phyloP scores from a whole-genome alignment of 2,888 invertebrate genomes.

The Sesamia inferens region DNA sequence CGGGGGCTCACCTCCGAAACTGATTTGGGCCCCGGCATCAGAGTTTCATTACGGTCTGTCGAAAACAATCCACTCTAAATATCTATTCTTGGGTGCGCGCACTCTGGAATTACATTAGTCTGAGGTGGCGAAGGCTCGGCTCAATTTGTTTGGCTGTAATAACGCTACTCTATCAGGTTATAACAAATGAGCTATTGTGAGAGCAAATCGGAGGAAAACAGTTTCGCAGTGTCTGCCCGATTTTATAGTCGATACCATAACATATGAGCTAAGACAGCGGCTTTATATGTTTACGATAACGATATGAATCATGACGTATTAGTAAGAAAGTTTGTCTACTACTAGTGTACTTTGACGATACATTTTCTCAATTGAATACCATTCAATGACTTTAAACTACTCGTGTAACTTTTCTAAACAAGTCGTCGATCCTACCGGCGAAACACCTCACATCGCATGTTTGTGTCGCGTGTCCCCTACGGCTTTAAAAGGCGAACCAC shows the following conservation, averaged over 20 bases:
- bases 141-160: conserved; percentile 90
- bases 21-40: conserved; percentile 89
- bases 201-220: conserved; percentile 86
- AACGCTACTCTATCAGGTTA: conserved; percentile 89
- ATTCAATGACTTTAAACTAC: conserved; percentile 63
- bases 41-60: conserved; percentile 90
- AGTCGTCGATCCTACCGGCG: conserved; percentile 57
- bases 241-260: conserved; percentile 77
- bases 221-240: conserved; percentile 84
- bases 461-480: conserved; percentile 75
- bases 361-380: conserved; percentile 59
- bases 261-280: conserved; percentile 47
- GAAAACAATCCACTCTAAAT: conserved; percentile 91
- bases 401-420: conserved; percentile 60
- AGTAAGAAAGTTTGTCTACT: conserved; percentile 43
- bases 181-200: conserved; percentile 90
- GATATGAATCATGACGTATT: conserved; percentile 58
- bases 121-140: conserved; percentile 90
- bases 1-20: conserved; percentile 89
- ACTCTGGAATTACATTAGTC: conserved; percentile 90
- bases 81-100: conserved; percentile 90
- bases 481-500: conserved; percentile 83
- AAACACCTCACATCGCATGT: conserved; percentile 78
- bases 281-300: conserved; percentile 51
- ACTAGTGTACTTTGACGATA: conserved; percentile 35